Base-by-base conservation (phyloP, 2,888 invertebrate species). In the Coecobrya sp. region DNA sequence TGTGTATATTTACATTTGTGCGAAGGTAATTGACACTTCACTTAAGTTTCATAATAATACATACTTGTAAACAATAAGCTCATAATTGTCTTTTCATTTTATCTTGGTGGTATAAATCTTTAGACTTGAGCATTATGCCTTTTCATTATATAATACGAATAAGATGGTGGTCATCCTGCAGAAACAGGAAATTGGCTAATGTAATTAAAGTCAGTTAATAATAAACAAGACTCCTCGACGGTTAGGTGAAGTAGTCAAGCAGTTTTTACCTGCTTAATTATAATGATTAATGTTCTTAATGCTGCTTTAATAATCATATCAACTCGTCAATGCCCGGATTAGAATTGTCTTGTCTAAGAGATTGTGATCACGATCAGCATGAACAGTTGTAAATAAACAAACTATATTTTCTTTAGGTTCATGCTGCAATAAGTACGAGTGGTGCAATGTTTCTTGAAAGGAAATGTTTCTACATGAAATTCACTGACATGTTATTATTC, bases 161-260 rank as follows among this genome's bases (percentile, higher is more conserved):
- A 1, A n/a, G 45, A 45, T 42, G 19, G 73, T 42, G 19, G 73
- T 73, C 73, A 22, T 42, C 0, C 1, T 19, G 45, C 59, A 65
- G n/a, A 16, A n/a, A 85, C 65, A 27, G 88, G 88, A 88, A 88
- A 88, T 88, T 88, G 79, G n/a, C 49, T 79, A 88, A 88, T 81
- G 88, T 88, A 88, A 88, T 88, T 88, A 88, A 65, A 65, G n/a
- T n/a, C 65, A 65, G 19, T 79, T 87, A 62, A 87, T 87, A 62
- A 87, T 68, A 85, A 49, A 52, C 73, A 55, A 70, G 27, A 10
- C 8, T 27, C 65, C 55, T 55, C 1, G 8, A 42, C 22, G 45
- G 62, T 81, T 59, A 45, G 62, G 49, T 11, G 30, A 55, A 11
- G 76, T 19, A 49, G 62, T 22, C 62, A 79, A 7, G 16, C 7